These are phyloP conservation scores for Drosophila mercatorum DNA, from an alignment of 2,888 invertebrate genomes.

Conservation along the genomic window DNA sequence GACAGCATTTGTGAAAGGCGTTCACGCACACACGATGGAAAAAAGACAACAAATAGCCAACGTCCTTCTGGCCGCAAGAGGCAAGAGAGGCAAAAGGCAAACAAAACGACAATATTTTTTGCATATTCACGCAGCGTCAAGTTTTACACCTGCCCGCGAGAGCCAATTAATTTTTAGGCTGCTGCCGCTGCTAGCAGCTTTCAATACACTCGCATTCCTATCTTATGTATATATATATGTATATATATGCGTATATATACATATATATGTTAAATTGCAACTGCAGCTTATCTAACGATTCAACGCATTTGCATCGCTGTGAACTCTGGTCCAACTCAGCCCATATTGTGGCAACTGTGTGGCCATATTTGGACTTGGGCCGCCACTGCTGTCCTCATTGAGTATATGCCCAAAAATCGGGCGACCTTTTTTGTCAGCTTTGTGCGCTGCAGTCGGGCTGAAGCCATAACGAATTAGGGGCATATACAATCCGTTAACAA, in stretches of 20 bases:
- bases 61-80: constrained; percentile 67
- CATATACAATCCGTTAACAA: constrained; percentile 27
- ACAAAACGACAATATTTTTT: constrained; percentile 53
- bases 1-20: constrained; percentile 76
- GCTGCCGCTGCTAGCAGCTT: constrained; percentile 17
- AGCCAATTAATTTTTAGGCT: constrained; percentile 65
- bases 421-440: constrained; percentile 29
- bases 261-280: constrained; percentile 7
- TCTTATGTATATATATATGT: not conserved
- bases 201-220: constrained; percentile 14
- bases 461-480: constrained; percentile 19
- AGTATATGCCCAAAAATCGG: constrained; percentile 22
- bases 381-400: constrained; percentile 8
- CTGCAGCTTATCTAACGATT: constrained; percentile 51
- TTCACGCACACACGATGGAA: constrained; percentile 44
- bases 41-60: constrained; percentile 30
- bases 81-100: constrained; percentile 34
- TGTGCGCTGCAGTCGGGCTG: constrained; percentile 6
- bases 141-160: constrained; percentile 72
- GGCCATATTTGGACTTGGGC: constrained; percentile 21
- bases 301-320: constrained; percentile 33
- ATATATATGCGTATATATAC: not conserved
- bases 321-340: constrained; percentile 26
- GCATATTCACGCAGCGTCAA: constrained; percentile 58
- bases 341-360: constrained; percentile 16